Percentiles rank a stretch among this genome's conserved stretches.
Evolutionary conservation across 1,140 invertebrate species (phyloP).

Genomic region (Calephelis nemesis): DNA sequence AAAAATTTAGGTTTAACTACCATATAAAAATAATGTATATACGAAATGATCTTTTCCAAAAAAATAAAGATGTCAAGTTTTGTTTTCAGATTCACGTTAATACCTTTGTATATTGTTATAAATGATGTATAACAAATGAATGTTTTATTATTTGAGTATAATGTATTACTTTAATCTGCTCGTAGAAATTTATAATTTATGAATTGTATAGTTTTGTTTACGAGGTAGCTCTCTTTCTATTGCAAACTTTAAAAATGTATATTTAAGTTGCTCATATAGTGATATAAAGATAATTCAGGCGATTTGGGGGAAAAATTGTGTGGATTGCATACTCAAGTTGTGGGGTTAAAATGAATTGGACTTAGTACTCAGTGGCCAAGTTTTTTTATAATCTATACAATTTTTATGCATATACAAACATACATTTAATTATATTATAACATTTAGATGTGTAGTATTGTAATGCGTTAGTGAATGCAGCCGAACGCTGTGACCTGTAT

Average conservation of each 20-base stretch:
- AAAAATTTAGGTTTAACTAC: slow-evolving; percentile 30
- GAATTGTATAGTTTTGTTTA: slow-evolving; percentile 72
- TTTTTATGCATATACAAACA: slow-evolving; percentile 74
- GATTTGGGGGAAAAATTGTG: slow-evolving; percentile 21
- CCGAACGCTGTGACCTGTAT: slow-evolving; percentile 44
- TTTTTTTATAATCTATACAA: slow-evolving; percentile 70
- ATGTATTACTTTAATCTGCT: slow-evolving; percentile 38
- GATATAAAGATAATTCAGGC: slow-evolving; percentile 10
- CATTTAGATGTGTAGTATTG: slow-evolving; percentile 69
- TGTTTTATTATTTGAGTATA: slow-evolving; percentile 20
- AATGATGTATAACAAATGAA: slow-evolving; percentile 40
- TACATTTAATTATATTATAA: slow-evolving; percentile 61
- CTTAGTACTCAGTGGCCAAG: slow-evolving; percentile 63
- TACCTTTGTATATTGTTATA: slow-evolving; percentile 65
- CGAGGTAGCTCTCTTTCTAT: slow-evolving; percentile 58
- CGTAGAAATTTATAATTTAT: slow-evolving; percentile 41
- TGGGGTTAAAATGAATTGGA: slow-evolving; percentile 38
- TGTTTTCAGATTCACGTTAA: slow-evolving; percentile 54
- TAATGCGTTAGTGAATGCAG: slow-evolving; percentile 53
- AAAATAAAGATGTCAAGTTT: slow-evolving; percentile 43
- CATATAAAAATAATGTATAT: slow-evolving; percentile 64
- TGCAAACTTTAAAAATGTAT: slow-evolving; percentile 40
- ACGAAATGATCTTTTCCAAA: slow-evolving; percentile 50
- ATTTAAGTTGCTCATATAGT: slow-evolving; percentile 30
- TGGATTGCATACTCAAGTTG: slow-evolving; percentile 17